Base-by-base conservation (phyloP, 2,113 vertebrate genomes). In the Dinomys branickii region DNA sequence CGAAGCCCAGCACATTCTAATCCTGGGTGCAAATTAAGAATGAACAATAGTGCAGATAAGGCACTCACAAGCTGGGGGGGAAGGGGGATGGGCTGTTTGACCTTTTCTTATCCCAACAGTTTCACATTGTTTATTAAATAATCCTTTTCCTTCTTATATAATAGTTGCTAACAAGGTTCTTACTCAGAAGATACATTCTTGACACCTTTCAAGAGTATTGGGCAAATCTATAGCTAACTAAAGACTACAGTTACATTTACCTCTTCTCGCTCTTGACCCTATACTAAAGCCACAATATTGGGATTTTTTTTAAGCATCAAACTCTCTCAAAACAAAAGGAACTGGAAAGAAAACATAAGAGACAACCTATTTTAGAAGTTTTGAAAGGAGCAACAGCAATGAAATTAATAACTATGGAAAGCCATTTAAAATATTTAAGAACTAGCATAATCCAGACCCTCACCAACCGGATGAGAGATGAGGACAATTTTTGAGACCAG, bases 341-440 rank as follows among this genome's bases (percentile, higher is more conserved):
- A 92, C 17, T 73, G 58, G 7, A 87, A 90, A 73, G 47, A 89
- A 91, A 83, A 61, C 19, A 94, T 50, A 26, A 61, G 22, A 80
- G 17, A 50, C 95, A 69, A 87, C 50, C 67, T 3, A 65, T 52
- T 92, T 96, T 13, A 38, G 59, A 10, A 85, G 71, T 90, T 44
- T 80, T 65, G 1, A 95, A 96, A 89, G 47, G 7, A 24, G 47
- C 63, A 94, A 85, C 20, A 50, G 10, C 44, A 30, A 0, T 84
- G 78, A 96, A 90, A 97, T 89, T 58, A 86, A 35, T 58, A 59
- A 94, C 75, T 90, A 69, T 8, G 11, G 33, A 90, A 87, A 54
- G 12, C 58, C 58, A 81, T 71, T 95, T 95, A 85, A 88, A 78
- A 91, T 88, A 85, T 52, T 93, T 90, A 54, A 69, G 17, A 81